Conservation (phyloP, 2,113 vertebrate species). For the Promerops cafer region DNA sequence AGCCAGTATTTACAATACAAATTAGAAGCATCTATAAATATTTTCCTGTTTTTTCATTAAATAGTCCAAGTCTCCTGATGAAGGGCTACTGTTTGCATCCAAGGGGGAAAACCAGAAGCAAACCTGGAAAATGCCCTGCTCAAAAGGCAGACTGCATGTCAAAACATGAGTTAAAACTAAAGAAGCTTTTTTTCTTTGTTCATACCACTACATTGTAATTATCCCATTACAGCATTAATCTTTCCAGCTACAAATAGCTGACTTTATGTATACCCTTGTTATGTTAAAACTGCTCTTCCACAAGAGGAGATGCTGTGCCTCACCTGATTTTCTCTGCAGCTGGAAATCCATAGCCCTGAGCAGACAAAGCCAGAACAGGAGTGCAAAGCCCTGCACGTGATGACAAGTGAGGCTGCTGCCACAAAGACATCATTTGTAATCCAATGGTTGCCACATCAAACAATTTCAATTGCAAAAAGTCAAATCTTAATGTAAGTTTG, state of each 20-base stretch:
- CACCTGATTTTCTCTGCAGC: neutral
- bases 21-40: neutral
- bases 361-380: neutral
- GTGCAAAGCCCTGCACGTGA: neutral
- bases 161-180: neutral
- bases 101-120: neutral
- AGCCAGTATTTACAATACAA: neutral
- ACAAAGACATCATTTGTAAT: neutral
- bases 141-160: neutral
- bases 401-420: neutral
- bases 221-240: neutral
- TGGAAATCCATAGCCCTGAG: neutral
- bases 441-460: neutral
- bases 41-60: neutral
- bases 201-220: neutral
- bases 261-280: neutral
- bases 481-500: neutral
- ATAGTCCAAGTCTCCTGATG: neutral
- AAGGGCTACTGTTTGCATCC: neutral
- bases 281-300: neutral
- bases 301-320: neutral
- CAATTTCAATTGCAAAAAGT: neutral
- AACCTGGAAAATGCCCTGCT: neutral
- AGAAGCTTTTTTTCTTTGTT: neutral
- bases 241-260: neutral